Percentiles rank a stretch among this genome's conserved stretches.
phyloP scores from a whole-genome alignment of 2,888 invertebrate genomes.

The Andrena trimmerana region DNA sequence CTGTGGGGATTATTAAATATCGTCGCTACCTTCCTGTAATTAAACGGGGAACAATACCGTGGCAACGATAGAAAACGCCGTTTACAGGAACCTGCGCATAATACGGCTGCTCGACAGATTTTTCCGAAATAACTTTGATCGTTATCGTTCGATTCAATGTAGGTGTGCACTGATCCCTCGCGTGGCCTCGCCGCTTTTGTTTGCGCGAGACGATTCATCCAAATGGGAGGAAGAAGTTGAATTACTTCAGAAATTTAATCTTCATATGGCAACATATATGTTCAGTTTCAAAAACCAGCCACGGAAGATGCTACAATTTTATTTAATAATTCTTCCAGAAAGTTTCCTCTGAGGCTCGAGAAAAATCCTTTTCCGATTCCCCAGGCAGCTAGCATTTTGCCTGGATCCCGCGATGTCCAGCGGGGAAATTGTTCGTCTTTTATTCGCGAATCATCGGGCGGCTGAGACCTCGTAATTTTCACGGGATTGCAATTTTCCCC shows the following conservation, averaged over 20 bases:
- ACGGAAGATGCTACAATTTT: no score
- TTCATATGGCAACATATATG: neutral
- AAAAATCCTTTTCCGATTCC: neutral
- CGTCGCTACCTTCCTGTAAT: constrained; percentile 42
- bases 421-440: constrained; percentile 13
- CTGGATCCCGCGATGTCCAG: neutral
- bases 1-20: constrained; percentile 37
- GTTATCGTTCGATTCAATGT: neutral
- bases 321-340: no score
- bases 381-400: neutral
- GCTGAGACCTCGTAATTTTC: constrained; percentile 49
- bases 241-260: neutral
- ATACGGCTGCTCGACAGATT: constrained; percentile 17
- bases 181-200: no score
- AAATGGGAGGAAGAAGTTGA: no score
- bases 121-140: constrained; percentile 1
- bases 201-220: no score
- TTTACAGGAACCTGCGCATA: constrained; percentile 4
- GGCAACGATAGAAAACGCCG: constrained; percentile 32
- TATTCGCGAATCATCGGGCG: constrained; percentile 25
- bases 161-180: neutral
- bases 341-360: neutral
- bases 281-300: no score
- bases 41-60: constrained; percentile 37
- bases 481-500: constrained; percentile 57